Percentiles rank a stretch among this genome's conserved stretches.
Evolutionary conservation across 2,888 invertebrate species (phyloP).

Genomic region (Dromius quadrimaculatus): DNA sequence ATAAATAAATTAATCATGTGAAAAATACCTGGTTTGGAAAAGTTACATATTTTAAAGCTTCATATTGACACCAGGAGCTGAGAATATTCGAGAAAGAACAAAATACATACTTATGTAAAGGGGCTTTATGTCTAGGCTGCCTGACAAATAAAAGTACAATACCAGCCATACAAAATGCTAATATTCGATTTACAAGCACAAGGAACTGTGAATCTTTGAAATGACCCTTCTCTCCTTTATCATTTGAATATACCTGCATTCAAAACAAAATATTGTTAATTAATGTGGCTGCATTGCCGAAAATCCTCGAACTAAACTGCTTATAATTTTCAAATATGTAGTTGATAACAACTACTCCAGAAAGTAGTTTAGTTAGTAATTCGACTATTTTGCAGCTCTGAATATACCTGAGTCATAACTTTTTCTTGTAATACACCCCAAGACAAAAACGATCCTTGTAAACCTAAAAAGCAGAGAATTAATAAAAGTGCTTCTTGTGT

Average conservation of each 20-base stretch:
- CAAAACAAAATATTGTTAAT: constrained; percentile 53
- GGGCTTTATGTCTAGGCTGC: constrained; percentile 82
- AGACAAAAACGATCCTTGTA: constrained; percentile 91
- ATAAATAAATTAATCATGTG: not conserved
- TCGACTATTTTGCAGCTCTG: no score
- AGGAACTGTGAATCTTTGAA: constrained; percentile 97
- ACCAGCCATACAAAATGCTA: constrained; percentile 83
- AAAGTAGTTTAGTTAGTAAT: no score
- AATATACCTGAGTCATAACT: constrained; percentile 88
- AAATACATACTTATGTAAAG: constrained; percentile 94
- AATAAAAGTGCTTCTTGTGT: constrained; percentile 73
- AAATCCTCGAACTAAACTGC: no score
- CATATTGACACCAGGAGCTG: constrained; percentile 99
- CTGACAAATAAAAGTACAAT: constrained; percentile 72
- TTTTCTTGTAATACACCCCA: constrained; percentile 99
- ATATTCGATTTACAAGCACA: constrained; percentile 93
- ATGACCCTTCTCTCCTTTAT: constrained; percentile 73
- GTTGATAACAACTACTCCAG: no score
- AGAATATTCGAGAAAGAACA: constrained; percentile 97
- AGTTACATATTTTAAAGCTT: constrained; percentile 97
- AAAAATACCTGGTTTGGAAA: constrained; percentile 93
- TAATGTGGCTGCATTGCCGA: no score
- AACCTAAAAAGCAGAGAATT: constrained; percentile 85
- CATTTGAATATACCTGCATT: constrained; percentile 77
- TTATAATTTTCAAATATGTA: no score